A percentile compares a stretch with the other conserved stretches of the same genome.
Evolutionary conservation across 92 coral and sea anemone species (phyloP).

Genomic region (Epizoanthus rinbou): DNA sequence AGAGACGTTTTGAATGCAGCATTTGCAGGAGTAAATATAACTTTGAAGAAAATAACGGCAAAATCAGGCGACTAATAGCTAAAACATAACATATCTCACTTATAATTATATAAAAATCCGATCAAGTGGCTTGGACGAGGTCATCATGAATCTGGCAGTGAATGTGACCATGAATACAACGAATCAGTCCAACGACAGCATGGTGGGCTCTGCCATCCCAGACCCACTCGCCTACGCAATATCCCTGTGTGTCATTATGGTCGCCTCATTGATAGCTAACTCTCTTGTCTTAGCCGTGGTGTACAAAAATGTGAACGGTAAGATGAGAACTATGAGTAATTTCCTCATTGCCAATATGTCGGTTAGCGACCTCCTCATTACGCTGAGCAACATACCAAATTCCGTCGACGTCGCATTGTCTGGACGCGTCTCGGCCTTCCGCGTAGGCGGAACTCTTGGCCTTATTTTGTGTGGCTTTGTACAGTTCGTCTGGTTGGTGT

Average conservation of each 20-base stretch:
- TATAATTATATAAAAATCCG: no score
- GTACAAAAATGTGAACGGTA: background rate
- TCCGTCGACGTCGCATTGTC: conserved; percentile 8
- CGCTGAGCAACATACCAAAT: conserved; percentile 6
- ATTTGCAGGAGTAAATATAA: no score
- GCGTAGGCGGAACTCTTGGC: conserved; percentile 7
- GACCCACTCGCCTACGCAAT: background rate
- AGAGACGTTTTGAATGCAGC: no score
- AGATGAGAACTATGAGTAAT: conserved; percentile 24
- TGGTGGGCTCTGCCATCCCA: background rate
- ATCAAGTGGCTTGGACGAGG: no score
- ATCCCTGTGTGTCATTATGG: conserved; percentile 7
- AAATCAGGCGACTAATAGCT: no score
- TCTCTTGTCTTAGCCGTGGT: conserved; percentile 7
- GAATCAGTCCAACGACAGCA: no score
- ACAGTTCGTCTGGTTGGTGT: conserved; percentile 31
- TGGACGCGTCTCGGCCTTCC: conserved; percentile 10
- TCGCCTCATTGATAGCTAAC: conserved; percentile 6
- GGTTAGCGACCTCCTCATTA: conserved; percentile 14
- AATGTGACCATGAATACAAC: background rate
- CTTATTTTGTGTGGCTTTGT: conserved; percentile 5
- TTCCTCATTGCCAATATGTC: conserved; percentile 19
- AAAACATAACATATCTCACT: no score
- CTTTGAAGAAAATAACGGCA: no score
- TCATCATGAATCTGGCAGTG: background rate